Percentiles rank a stretch among this genome's conserved stretches.
Evolutionary conservation across 2,888 invertebrate species (phyloP).

Genomic region (Drosophila incognita): DNA sequence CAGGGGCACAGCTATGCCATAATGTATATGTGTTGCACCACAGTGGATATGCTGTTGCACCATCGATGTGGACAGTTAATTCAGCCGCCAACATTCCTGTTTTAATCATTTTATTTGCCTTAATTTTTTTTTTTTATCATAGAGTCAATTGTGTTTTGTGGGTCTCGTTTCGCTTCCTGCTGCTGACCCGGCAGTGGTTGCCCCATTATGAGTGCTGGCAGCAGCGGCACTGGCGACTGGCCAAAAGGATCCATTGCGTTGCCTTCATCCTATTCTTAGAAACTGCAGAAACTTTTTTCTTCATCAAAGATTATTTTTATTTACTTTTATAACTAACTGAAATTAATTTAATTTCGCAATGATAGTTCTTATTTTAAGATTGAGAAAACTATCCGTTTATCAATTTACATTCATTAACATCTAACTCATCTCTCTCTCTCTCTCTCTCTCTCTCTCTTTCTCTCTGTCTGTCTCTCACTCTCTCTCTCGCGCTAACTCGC

Average conservation of each 20-base stretch:
- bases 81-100: neutral
- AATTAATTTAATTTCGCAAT: no score
- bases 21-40: conserved; percentile 65
- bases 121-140: neutral
- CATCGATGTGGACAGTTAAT: conserved; percentile 78
- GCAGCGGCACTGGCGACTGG: conserved; percentile 60
- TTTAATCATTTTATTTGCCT: neutral
- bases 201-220: conserved; percentile 57
- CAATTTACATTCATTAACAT: no score
- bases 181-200: conserved; percentile 80
- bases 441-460: neutral
- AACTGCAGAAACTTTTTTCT: neutral
- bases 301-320: neutral
- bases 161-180: conserved; percentile 84
- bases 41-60: conserved; percentile 63
- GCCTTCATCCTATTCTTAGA: conserved; percentile 66
- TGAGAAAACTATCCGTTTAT: neutral
- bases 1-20: conserved; percentile 72
- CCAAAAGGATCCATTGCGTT: conserved; percentile 64
- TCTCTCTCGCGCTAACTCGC: neutral
- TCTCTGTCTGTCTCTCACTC: no score
- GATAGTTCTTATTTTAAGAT: neutral
- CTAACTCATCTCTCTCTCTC: no score
- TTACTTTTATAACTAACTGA: neutral
- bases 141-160: conserved; percentile 83